Evolutionary conservation across 1,140 invertebrate genomes (phyloP), one percentile per base, ranked within the genome.

Genomic region (Euura lappo): DNA sequence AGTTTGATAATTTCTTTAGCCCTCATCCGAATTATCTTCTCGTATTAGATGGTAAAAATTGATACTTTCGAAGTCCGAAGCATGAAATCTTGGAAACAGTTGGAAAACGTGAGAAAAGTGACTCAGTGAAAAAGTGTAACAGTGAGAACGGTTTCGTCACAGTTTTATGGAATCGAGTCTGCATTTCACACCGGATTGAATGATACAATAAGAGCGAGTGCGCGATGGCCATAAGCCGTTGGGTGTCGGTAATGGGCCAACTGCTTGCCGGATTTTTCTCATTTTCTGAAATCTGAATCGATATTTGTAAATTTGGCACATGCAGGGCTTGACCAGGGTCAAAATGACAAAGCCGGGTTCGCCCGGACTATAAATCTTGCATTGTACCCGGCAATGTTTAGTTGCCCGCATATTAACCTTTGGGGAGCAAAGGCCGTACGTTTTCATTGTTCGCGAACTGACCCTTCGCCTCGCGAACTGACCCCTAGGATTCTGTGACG

Each of bases 391-490:
- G 51, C 51, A 60, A 60, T 60, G 51, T 60, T 60, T 60, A 60
- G 51, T 60, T 60, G 51, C 51, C 51, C 51, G 51, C 51, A 60
- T 60, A 60, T 60, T 60, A 60, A 60, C 51, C 51, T 28, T 28
- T 6, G 51, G 51, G 51, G 51, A 60, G 51, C 51, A 60, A 60
- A 60, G 51, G 51, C 51, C 51, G 51, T 3, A 3, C 51, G 13
- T 60, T 60, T 60, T 60, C 51, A 60, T 60, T 60, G 51, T 60
- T 60, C 51, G 51, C 8, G 13, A 60, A 60, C 51, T 60, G 51
- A 60, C 51, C 51, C 51, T 60, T 60, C 51, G 51, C 51, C 51
- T 60, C 51, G 51, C 51, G 51, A n/a, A 28, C 28, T 60, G 51
- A 60, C 51, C 51, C 51, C 51, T 60, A 28, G 28, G 28, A 28